These are phyloP conservation scores for Crocuta crocuta DNA, from an alignment of 2,113 vertebrate genomes.

Conservation along the genomic window DNA sequence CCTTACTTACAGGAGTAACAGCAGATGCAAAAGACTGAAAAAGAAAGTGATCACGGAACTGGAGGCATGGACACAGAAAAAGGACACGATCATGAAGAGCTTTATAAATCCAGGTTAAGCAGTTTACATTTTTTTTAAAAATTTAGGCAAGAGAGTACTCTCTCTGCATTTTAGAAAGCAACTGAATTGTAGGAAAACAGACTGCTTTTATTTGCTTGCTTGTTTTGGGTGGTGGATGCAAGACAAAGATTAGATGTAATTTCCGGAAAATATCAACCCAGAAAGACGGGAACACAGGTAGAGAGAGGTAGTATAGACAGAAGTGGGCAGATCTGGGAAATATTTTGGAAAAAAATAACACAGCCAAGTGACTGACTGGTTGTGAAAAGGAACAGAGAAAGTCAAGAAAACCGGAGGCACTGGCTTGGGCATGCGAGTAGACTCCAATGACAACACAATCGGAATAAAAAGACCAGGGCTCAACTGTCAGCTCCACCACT, in stretches of 20 bases:
- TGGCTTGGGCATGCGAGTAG: background rate
- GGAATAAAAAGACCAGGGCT: background rate
- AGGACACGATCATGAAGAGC: background rate
- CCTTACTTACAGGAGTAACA: background rate
- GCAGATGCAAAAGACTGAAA: background rate
- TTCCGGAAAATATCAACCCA: slow-evolving; percentile 20
- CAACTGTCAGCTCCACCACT: background rate
- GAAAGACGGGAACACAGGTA: background rate
- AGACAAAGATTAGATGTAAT: background rate
- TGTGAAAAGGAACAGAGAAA: background rate
- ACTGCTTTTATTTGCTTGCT: slow-evolving; percentile 27
- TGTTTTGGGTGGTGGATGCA: slow-evolving; percentile 16
- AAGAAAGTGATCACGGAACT: background rate
- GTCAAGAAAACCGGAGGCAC: background rate
- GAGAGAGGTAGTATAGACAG: background rate
- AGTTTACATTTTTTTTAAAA: slow-evolving; percentile 14
- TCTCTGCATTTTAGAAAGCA: slow-evolving; percentile 21
- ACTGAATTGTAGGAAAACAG: background rate
- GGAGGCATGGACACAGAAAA: background rate
- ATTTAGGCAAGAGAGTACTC: background rate
- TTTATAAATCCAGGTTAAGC: background rate
- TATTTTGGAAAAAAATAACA: slow-evolving; percentile 11
- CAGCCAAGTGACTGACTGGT: background rate
- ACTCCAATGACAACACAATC: background rate
- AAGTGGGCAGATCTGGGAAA: background rate